Base-by-base conservation (phyloP, 1,140 invertebrate genomes). In the Neodiprion lecontei region DNA sequence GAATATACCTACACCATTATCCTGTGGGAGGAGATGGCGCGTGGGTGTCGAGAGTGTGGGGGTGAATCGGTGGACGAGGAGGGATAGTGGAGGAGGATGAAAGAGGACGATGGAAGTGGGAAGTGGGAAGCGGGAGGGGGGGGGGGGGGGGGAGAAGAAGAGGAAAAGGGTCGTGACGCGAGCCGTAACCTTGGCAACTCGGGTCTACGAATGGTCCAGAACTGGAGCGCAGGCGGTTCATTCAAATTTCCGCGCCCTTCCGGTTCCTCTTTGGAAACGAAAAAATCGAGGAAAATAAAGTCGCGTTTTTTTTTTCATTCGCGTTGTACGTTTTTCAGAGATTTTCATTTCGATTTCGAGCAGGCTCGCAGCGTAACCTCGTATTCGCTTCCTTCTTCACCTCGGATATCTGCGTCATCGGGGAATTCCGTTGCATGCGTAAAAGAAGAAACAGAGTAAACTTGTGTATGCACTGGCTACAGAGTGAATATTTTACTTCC, bases 111-210 rank as follows among this genome's bases (percentile, higher is more conserved):
- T 68, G 67, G 21, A 17, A 17, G 11, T 40, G 67, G 10, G 28
- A 17, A 68, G 9, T 11, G 17, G 67, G 2, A 48, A 78, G 75
- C 70, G 69, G 74, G 70, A 73, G 65, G 78, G 79, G 73, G 74
- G 76, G 75, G 77, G 69, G 74, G 70, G 74, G 65, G 78, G 79
- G 73, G 74, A 75, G 75, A 76, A 72, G 77, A 72, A 48, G 74
- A 77, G 74, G 75, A 65, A 67, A 71, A 82, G 82, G 82, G 82
- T 82, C 81, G 81, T 85, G 80, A 84, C 83, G 84, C 78, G 78
- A 77, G 74, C 50, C 82, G 85, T 86, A 86, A 85, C 85, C 85
- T 84, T 86, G 85, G 85, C 79, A 86, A 86, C 85, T 82, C 77
- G 74, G 72, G 53, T 72, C 72, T 79, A 72, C 76, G 80, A 84